These are phyloP conservation scores for Myripristis murdjan DNA, from an alignment of 2,797 vertebrate genomes.

Conservation along the genomic window DNA sequence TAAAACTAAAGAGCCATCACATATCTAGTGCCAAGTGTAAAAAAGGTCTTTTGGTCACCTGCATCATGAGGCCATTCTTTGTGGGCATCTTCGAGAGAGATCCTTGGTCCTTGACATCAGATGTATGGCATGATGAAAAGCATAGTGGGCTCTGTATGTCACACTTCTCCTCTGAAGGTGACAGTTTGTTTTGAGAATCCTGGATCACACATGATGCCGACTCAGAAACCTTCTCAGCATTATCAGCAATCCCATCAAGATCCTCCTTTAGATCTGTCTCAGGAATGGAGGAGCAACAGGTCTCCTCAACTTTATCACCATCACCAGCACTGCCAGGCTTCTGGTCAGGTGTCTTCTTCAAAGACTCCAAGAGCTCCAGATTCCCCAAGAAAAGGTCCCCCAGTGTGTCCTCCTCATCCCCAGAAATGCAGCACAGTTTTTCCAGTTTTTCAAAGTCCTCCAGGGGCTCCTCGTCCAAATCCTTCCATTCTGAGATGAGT, in stretches of 20 bases:
- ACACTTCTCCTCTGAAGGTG: slow-evolving; percentile 56
- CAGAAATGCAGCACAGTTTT: slow-evolving; percentile 87
- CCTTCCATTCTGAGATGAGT: slow-evolving; percentile 90
- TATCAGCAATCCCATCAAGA: slow-evolving; percentile 41
- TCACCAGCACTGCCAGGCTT: slow-evolving; percentile 45
- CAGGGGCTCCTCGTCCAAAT: slow-evolving; percentile 87
- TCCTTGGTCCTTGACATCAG: slow-evolving; percentile 82
- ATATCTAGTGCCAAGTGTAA: not conserved
- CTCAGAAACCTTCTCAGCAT: slow-evolving; percentile 39
- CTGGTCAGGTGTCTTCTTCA: slow-evolving; percentile 84
- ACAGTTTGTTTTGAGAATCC: slow-evolving; percentile 49
- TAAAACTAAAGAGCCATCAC: not conserved
- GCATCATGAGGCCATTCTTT: slow-evolving; percentile 91
- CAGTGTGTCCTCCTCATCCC: slow-evolving; percentile 85
- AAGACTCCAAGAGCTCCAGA: slow-evolving; percentile 85
- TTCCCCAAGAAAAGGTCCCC: slow-evolving; percentile 86
- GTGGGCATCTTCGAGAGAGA: slow-evolving; percentile 84
- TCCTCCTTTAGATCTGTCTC: slow-evolving; percentile 65
- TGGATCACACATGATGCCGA: slow-evolving; percentile 36
- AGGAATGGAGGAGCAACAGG: slow-evolving; percentile 28
- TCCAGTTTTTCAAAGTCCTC: slow-evolving; percentile 90
- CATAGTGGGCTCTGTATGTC: slow-evolving; percentile 45
- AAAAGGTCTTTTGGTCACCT: slow-evolving; percentile 70
- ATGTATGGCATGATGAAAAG: slow-evolving; percentile 52
- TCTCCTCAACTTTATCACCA: slow-evolving; percentile 39